Evolutionary conservation across 1,140 invertebrate genomes (phyloP).

Genomic region (Linepithema humile): DNA sequence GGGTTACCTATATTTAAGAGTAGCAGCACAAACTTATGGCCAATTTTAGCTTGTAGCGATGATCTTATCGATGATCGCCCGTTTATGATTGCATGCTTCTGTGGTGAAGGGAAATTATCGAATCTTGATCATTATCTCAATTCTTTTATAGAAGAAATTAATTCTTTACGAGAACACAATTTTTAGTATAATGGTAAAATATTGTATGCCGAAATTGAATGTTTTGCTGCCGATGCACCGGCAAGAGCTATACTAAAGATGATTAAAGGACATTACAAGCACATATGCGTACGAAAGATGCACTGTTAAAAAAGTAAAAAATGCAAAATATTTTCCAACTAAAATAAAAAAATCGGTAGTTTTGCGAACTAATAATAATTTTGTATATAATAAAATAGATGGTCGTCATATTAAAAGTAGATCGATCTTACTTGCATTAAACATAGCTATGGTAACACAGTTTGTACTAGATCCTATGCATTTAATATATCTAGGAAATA

Average conservation of each 20-base stretch:
- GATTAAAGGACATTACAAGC: not conserved
- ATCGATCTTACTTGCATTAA: not conserved
- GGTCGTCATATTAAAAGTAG: not conserved
- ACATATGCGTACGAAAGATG: not conserved
- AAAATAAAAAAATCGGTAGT: not conserved
- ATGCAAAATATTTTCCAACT: not conserved
- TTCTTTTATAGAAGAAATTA: not conserved
- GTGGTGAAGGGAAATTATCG: not conserved
- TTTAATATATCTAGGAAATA: not conserved
- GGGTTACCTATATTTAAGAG: not conserved
- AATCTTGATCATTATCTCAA: not conserved
- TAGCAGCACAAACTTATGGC: not conserved
- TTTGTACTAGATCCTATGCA: not conserved
- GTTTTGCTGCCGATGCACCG: not conserved
- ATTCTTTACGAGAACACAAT: not conserved
- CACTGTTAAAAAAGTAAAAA: not conserved
- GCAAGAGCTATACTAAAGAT: conserved; percentile 1
- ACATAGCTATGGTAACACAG: not conserved
- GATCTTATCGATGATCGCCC: not conserved
- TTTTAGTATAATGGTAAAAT: not conserved
- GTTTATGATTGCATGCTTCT: not conserved
- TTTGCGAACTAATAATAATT: not conserved
- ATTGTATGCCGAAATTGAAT: not conserved
- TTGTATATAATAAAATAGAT: not conserved
- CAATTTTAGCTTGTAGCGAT: not conserved